These are phyloP conservation scores for Stigmatopora nigra DNA, from an alignment of 2,113 vertebrate genomes.

Conservation along the genomic window DNA sequence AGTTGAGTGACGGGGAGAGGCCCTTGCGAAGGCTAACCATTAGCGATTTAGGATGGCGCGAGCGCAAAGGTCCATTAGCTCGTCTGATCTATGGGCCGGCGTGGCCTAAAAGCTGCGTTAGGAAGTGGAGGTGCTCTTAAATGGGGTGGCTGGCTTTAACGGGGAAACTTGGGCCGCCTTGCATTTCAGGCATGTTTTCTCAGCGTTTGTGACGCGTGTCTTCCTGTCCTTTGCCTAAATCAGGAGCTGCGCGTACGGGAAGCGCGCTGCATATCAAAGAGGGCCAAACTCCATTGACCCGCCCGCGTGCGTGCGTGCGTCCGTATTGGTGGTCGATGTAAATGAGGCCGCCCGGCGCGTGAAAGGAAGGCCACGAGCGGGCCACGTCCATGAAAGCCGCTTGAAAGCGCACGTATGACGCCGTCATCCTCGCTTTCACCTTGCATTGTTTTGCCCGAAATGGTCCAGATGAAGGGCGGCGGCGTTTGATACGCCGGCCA, in stretches of 20 bases:
- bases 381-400: slow-evolving; percentile 92
- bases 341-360: slow-evolving; percentile 78
- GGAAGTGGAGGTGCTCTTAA: slow-evolving; percentile 78
- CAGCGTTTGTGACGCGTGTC: too few relatives aligned
- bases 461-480: slow-evolving; percentile 49
- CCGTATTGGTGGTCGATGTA: too few relatives aligned
- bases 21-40: slow-evolving; percentile 94
- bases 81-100: slow-evolving; percentile 97
- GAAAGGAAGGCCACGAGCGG: slow-evolving; percentile 87
- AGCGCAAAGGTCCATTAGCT: slow-evolving; percentile 98
- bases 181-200: too few relatives aligned
- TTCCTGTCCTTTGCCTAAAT: too few relatives aligned
- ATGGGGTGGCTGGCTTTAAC: slow-evolving; percentile 29
- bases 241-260: too few relatives aligned
- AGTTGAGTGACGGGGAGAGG: slow-evolving; percentile 53
- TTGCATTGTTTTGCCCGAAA: slow-evolving; percentile 45
- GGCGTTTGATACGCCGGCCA: slow-evolving; percentile 68
- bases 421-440: slow-evolving; percentile 76
- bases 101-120: slow-evolving; percentile 96
- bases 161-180: too few relatives aligned
- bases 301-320: too few relatives aligned
- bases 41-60: slow-evolving; percentile 98
- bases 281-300: slow-evolving; percentile 43
- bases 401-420: slow-evolving; percentile 77
- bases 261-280: slow-evolving; percentile 17